Evolutionary conservation across 2,113 vertebrate genomes (phyloP), one percentile per base, ranked within the genome.

Genomic region (Oncorhynchus keta): DNA sequence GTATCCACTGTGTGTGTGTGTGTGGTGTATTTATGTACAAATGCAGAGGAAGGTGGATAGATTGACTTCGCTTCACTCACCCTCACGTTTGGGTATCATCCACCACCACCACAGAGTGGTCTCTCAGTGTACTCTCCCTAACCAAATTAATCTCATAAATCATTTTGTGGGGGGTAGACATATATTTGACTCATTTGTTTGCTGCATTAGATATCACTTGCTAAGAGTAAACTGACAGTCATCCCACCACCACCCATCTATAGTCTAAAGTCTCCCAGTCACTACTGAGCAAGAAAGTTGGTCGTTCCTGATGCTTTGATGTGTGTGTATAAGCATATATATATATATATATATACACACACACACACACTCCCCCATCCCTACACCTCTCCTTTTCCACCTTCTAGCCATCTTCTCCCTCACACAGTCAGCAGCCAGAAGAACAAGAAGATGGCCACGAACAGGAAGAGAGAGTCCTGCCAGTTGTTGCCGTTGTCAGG

Each of bases 401-500:
- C 13, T 30, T 62, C 28, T 2, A 24, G 11, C 62, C 35, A n/a
- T 62, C 61, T 39, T 61, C 49, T 68, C 59, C 24, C 1, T 97
- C 95, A 97, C 90, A 97, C 94, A 45, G 95, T 97, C 85, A 97
- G 93, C 83, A 97, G 91, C 96, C 96, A 97, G 91, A 97, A 95
- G 90, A 97, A 97, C 90, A 97, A 97, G 89, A 97, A 95, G 84
- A 96, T 94, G 89, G 96, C 96, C 1, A 97, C 92, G 70, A 97
- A 95, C 76, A 97, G 92, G 91, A 97, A 97, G 81, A 97, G 95
- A 24, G 96, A 97, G 80, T 97, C 95, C 83, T 95, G 95, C 94
- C 95, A 96, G 88, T 94, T 95, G 89, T 93, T 96, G 90, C 95
- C 95, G 74, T 95, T 95, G 88, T 93, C 95, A 79, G 84, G 75